phyloP scores from a whole-genome alignment of 1,140 invertebrate species.

The Diorhabda carinulata region DNA sequence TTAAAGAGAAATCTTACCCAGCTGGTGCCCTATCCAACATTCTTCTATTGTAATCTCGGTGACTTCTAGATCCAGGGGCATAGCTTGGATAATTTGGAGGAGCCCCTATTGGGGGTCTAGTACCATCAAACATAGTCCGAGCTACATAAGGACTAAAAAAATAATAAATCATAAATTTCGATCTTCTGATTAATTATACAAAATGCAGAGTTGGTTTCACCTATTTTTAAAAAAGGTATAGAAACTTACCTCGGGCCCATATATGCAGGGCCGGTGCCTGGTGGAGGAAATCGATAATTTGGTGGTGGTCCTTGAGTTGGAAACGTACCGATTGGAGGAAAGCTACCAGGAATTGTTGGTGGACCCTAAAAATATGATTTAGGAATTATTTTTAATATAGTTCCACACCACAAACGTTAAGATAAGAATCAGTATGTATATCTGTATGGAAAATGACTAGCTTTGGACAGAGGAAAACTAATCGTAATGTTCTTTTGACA shows the following conservation, averaged over 20 bases:
- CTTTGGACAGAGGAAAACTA: too few species aligned
- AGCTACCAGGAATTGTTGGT: slow-evolving; percentile 11
- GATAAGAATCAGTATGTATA: too few species aligned
- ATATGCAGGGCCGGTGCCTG: slow-evolving; percentile 34
- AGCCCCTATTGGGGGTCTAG: slow-evolving; percentile 37
- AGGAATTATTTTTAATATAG: slow-evolving; percentile 6
- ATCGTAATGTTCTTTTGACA: too few species aligned
- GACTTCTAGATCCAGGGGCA: slow-evolving; percentile 39
- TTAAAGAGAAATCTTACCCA: slow-evolving; percentile 33
- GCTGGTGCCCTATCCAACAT: slow-evolving; percentile 43
- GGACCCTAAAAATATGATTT: slow-evolving; percentile 26
- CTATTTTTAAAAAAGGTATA: neutral
- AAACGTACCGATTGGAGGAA: slow-evolving; percentile 11
- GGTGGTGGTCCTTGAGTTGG: slow-evolving; percentile 37
- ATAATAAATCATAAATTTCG: slow-evolving; percentile 6
- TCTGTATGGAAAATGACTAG: too few species aligned
- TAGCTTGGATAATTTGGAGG: slow-evolving; percentile 31
- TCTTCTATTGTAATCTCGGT: slow-evolving; percentile 47
- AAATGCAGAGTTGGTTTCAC: too few species aligned
- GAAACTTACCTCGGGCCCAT: slow-evolving; percentile 36
- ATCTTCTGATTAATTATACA: too few species aligned
- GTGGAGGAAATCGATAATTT: slow-evolving; percentile 43
- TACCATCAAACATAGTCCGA: slow-evolving; percentile 39
- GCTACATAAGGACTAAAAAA: slow-evolving; percentile 32
- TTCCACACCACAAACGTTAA: too few species aligned